Conservation (phyloP, 2,888 invertebrate genomes). For the Napeogenes inachia region DNA sequence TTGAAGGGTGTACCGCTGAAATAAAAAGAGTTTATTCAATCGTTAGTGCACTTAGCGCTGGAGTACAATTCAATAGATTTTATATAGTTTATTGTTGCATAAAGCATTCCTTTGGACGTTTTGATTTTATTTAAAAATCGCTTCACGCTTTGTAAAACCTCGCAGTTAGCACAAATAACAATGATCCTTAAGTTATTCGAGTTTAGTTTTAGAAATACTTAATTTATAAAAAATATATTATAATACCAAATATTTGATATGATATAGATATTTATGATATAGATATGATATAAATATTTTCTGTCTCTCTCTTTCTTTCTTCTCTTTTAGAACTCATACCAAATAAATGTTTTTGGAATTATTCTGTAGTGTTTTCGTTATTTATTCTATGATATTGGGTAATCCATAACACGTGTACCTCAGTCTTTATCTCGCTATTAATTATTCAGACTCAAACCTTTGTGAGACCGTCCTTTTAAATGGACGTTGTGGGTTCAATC, state of each 20-base stretch:
- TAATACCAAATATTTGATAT: too few relatives aligned
- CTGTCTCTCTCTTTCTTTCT: too few relatives aligned
- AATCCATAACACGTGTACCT: slow-evolving; percentile 3
- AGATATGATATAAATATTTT: too few relatives aligned
- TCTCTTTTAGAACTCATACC: too few relatives aligned
- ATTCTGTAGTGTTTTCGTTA: background rate
- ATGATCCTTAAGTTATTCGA: background rate
- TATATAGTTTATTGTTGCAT: slow-evolving; percentile 8
- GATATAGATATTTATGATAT: too few relatives aligned
- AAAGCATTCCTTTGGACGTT: slow-evolving; percentile 5
- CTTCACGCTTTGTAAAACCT: slow-evolving; percentile 2
- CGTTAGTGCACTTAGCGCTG: slow-evolving; percentile 4
- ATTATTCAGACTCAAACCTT: slow-evolving; percentile 1
- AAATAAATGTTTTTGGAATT: background rate
- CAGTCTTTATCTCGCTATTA: background rate
- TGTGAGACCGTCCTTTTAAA: background rate
- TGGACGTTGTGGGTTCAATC: background rate
- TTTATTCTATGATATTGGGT: background rate
- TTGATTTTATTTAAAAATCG: slow-evolving; percentile 1
- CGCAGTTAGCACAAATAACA: background rate
- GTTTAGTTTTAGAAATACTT: background rate
- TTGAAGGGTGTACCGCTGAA: background rate
- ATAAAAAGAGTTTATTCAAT: slow-evolving; percentile 2
- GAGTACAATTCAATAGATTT: slow-evolving; percentile 3
- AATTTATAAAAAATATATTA: too few relatives aligned